phyloP scores from a whole-genome alignment of 1,140 invertebrate genomes.

The Drosophila nigromelanica region DNA sequence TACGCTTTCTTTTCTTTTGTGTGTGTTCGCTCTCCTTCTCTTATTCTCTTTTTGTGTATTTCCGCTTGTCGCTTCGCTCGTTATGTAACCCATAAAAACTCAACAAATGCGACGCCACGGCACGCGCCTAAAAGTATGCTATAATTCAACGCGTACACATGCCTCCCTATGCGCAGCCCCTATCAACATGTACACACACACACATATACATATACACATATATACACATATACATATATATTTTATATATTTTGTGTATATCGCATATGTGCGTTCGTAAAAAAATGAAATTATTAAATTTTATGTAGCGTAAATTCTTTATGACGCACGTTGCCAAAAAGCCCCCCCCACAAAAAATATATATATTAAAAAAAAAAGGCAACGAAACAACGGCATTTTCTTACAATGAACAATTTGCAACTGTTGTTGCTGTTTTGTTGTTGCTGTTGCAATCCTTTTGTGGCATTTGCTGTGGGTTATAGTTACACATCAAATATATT shows the following conservation, averaged over 20 bases:
- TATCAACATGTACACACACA: constrained; percentile 13
- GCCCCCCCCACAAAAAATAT: constrained; percentile 6
- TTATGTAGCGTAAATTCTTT: constrained; percentile 84
- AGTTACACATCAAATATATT: constrained; percentile 49
- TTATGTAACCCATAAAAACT: constrained; percentile 81
- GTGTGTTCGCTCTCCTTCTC: neutral
- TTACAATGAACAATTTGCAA: constrained; percentile 67
- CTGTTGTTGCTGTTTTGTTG: constrained; percentile 25
- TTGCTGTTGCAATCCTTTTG: neutral
- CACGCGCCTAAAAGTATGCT: constrained; percentile 82
- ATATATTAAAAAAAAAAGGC: constrained; percentile 11
- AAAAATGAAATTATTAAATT: constrained; percentile 83
- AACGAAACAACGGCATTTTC: constrained; percentile 48
- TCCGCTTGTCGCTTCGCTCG: constrained; percentile 66
- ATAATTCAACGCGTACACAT: constrained; percentile 66
- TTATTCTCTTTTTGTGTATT: constrained; percentile 37
- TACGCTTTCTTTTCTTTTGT: neutral
- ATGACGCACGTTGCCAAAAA: constrained; percentile 40
- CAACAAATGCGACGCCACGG: constrained; percentile 73
- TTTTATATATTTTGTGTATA: constrained; percentile 28
- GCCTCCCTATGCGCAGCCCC: constrained; percentile 8
- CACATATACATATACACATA: neutral
- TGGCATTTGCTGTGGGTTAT: constrained; percentile 13
- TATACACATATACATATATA: constrained; percentile 22
- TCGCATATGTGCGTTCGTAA: constrained; percentile 47